These are phyloP conservation scores for Pycnomerus fuliginosus DNA, from an alignment of 2,888 invertebrate species.

Conservation along the genomic window DNA sequence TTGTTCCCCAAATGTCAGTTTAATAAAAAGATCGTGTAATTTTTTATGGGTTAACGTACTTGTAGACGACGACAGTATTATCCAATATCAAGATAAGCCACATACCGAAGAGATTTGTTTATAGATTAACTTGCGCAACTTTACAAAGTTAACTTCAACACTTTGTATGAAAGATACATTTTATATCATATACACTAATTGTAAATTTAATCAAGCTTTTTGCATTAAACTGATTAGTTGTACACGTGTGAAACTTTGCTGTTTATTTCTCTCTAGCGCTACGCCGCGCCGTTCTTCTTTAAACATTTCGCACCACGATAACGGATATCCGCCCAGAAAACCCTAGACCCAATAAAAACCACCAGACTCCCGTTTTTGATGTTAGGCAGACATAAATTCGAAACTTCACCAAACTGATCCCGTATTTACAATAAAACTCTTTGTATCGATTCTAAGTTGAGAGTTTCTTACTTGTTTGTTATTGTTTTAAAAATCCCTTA, in stretches of 20 bases:
- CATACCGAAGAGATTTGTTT: conserved; percentile 1
- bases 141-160: conserved; percentile 4
- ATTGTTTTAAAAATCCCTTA: too few relatives aligned
- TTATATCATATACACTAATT: conserved; percentile 7
- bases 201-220: conserved; percentile 16
- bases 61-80: background rate
- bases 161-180: conserved; percentile 8
- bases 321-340: background rate
- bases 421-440: too few relatives aligned
- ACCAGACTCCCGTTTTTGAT: background rate
- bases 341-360: too few relatives aligned
- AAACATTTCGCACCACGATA: background rate
- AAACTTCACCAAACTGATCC: too few relatives aligned
- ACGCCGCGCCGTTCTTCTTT: background rate
- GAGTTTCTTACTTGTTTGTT: too few relatives aligned
- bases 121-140: conserved; percentile 5
- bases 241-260: conserved; percentile 1
- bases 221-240: conserved; percentile 11
- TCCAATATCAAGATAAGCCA: background rate
- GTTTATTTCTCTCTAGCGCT: background rate
- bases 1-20: background rate
- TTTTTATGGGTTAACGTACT: background rate
- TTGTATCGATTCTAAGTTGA: too few relatives aligned
- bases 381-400: conserved; percentile 2
- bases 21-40: background rate